These are phyloP conservation scores for Dynastes tityus DNA, from an alignment of 2,888 invertebrate genomes.

Conservation along the genomic window DNA sequence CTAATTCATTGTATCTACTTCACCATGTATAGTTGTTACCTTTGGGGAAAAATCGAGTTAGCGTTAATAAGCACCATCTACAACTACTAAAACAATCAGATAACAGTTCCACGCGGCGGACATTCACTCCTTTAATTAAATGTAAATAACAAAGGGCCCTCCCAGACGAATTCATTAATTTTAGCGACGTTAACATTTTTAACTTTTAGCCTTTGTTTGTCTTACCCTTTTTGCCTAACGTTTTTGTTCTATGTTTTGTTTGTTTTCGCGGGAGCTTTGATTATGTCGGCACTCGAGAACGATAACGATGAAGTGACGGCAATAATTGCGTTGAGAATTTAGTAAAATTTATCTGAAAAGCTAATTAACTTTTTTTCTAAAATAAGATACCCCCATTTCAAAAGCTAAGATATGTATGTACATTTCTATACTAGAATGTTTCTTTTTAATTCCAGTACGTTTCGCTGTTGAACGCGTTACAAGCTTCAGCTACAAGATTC, in stretches of 20 bases:
- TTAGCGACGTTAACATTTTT: constrained; percentile 20
- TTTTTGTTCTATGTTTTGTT: constrained; percentile 21
- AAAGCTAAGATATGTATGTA: too few species aligned
- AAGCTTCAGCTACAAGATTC: too few species aligned
- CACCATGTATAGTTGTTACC: too few species aligned
- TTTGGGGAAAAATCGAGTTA: too few species aligned
- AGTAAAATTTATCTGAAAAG: not conserved
- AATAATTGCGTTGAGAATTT: not conserved
- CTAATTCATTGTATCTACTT: too few species aligned
- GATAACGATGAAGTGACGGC: not conserved
- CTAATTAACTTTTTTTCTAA: not conserved
- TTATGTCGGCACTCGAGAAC: constrained; percentile 1
- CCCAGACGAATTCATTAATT: constrained; percentile 22
- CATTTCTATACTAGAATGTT: too few species aligned
- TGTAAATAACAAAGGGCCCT: constrained; percentile 12
- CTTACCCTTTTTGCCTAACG: not conserved
- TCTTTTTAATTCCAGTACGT: too few species aligned
- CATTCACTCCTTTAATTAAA: constrained; percentile 24
- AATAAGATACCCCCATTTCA: too few species aligned
- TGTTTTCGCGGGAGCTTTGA: constrained; percentile 11
- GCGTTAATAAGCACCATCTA: too few species aligned
- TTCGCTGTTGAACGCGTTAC: too few species aligned
- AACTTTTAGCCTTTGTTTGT: not conserved
- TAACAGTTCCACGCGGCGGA: not conserved
- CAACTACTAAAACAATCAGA: not conserved